Base-by-base conservation (phyloP, 2,888 invertebrate genomes). In the Xylophagus ater region DNA sequence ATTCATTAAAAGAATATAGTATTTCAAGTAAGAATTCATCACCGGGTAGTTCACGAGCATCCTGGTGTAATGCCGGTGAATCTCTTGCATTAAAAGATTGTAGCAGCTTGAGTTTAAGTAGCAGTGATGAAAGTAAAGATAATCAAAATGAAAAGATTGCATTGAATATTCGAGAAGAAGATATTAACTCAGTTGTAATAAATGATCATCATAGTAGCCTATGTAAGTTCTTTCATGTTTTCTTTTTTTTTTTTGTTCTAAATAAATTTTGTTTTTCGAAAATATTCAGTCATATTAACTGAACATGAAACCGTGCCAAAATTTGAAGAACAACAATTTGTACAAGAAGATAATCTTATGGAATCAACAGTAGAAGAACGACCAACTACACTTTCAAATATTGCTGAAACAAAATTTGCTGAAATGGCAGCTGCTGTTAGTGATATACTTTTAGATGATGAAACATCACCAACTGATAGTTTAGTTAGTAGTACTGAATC, bases 381-480 rank as follows among this genome's bases (percentile, higher is more conserved):
- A 40, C 62, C 64, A 2, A 53, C 53, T 14, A 53, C 54, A 9
- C 50, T 63, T 1, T 54, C 55, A 42, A 55, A 57, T 37, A 54
- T 62, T 21, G 56, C 57, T 14, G 63, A 64, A 42, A 53, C 55
- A 3, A 81, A 82, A 51, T 85, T 86, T 50, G 84, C 83, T 0
- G 71, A 72, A 41, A 70, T 81, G 54, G 79, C 79, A 3, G 76
- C 81, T 33, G 80, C 78, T 45, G 72, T 75, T 13, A 79, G 78
- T 28, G 74, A 75, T 1, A 74, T 76, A 41, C 62, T 86, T 21
- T 66, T 87, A 20, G 85, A 85, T 47, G 86, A 87, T 52, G 86
- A 87, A 56, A 82, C 83, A 1, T 85, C 85, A 1, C 87, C 87
- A 10, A 82, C 83, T 1, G 85, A 84, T 51, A 84, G 84, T 55